These are phyloP conservation scores for Galerucella calmariensis DNA, from an alignment of 2,888 invertebrate genomes.

Conservation along the genomic window DNA sequence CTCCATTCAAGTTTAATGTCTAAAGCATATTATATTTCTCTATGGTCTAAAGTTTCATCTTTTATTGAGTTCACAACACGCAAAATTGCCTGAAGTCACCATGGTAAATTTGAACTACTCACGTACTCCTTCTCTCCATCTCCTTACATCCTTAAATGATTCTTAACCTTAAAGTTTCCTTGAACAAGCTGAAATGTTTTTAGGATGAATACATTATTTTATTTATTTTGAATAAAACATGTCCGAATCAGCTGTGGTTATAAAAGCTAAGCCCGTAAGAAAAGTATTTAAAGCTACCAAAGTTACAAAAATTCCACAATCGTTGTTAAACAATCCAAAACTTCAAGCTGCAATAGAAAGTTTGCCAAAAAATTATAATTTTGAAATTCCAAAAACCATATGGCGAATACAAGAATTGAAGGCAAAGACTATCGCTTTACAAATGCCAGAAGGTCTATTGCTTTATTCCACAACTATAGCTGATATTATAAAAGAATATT, in stretches of 20 bases:
- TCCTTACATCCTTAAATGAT: too few species aligned
- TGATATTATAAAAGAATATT: constrained; percentile 88
- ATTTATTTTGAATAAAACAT: constrained; percentile 38
- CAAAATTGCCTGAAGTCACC: constrained; percentile 14
- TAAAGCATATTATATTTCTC: too few species aligned
- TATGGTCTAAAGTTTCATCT: too few species aligned
- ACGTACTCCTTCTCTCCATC: constrained; percentile 20
- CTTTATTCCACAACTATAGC: constrained; percentile 93
- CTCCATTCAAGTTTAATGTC: not conserved
- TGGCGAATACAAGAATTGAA: constrained; percentile 91
- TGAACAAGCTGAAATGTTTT: constrained; percentile 11
- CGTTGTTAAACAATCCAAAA: constrained; percentile 78
- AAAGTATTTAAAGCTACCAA: constrained; percentile 82
- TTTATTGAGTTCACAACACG: not conserved
- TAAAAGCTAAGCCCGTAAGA: constrained; percentile 82
- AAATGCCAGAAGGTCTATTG: constrained; percentile 96
- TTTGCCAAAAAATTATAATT: constrained; percentile 95
- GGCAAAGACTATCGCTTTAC: constrained; percentile 90
- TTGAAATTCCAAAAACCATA: constrained; percentile 97
- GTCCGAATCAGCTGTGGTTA: constrained; percentile 69
- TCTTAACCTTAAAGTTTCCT: constrained; percentile 35
- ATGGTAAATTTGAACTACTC: constrained; percentile 40
- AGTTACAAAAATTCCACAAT: constrained; percentile 84
- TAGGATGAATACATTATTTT: not conserved
- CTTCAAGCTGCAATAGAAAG: constrained; percentile 78